Percentiles rank a stretch among this genome's conserved stretches.
phyloP scores from a whole-genome alignment of 2,113 vertebrate species.

The Gymnogyps californianus region DNA sequence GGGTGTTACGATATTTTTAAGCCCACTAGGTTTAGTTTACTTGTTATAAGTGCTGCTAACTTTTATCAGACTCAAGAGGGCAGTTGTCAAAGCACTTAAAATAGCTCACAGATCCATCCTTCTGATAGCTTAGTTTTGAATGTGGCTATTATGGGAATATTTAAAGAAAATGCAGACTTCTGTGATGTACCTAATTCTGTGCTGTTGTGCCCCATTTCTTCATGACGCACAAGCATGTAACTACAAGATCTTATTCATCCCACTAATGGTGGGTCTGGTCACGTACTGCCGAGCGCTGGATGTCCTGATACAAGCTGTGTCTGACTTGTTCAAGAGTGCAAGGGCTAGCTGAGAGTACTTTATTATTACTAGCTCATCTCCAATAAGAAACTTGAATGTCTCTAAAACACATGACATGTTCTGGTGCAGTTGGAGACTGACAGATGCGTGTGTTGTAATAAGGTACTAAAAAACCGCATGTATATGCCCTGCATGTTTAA shows the following conservation, averaged over 20 bases:
- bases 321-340: no score
- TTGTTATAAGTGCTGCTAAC: background rate
- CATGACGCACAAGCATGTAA: accelerated
- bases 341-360: background rate
- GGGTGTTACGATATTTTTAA: background rate
- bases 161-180: background rate
- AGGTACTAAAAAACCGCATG: background rate
- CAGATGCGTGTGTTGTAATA: background rate
- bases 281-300: background rate
- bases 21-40: background rate
- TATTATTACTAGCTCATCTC: background rate
- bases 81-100: background rate
- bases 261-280: background rate
- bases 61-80: background rate
- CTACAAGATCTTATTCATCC: background rate
- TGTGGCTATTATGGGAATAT: background rate
- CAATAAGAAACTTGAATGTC: background rate
- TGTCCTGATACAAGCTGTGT: background rate
- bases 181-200: background rate
- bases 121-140: background rate
- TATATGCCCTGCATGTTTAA: background rate
- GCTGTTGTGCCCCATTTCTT: background rate
- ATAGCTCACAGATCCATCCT: background rate
- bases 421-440: background rate
- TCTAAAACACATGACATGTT: accelerated